phyloP scores from a whole-genome alignment of 2,113 vertebrate genomes.

The Corapipo altera region DNA sequence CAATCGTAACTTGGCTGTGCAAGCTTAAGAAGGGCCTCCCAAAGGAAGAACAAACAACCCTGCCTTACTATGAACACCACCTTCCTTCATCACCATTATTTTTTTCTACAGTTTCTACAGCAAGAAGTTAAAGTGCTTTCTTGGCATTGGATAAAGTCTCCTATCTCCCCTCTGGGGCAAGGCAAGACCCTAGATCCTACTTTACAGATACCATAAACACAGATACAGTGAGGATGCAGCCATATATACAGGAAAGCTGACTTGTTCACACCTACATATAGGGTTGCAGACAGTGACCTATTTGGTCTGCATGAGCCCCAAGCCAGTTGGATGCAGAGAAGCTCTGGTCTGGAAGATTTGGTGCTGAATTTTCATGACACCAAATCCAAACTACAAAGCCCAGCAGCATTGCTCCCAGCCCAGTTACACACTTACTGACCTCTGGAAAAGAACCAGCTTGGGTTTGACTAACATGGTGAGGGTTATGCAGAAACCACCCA shows the following conservation, averaged over 20 bases:
- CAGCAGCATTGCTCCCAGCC: background rate
- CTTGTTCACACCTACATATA: fast-evolving
- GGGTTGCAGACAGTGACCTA: background rate
- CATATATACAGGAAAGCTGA: background rate
- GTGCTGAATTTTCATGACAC: background rate
- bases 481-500: background rate
- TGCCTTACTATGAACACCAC: background rate
- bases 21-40: background rate
- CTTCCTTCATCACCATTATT: background rate
- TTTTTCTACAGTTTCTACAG: background rate
- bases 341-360: background rate
- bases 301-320: background rate
- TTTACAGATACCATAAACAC: background rate
- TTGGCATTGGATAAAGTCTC: background rate
- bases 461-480: background rate
- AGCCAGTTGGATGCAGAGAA: background rate
- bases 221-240: background rate
- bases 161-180: background rate
- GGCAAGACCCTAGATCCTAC: background rate
- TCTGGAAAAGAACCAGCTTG: background rate
- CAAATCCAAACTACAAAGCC: background rate
- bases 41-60: background rate
- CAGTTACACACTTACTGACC: background rate
- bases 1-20: background rate
- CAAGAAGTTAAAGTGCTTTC: background rate